These are phyloP conservation scores for Tenthredo distinguenda DNA, from an alignment of 2,888 invertebrate genomes.

Conservation along the genomic window DNA sequence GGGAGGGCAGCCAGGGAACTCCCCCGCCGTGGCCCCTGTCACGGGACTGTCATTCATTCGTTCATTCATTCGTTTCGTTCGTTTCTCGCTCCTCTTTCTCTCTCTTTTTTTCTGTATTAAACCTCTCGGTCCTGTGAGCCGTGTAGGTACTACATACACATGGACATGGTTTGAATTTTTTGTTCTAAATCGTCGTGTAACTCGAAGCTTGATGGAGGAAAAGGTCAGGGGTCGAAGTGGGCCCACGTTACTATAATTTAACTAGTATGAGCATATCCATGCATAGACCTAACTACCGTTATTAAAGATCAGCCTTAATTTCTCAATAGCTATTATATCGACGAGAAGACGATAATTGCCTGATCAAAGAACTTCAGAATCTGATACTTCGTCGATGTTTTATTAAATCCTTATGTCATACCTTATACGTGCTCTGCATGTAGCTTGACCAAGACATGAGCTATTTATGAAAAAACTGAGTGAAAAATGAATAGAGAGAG, in stretches of 20 bases:
- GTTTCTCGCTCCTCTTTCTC: slow-evolving; percentile 32
- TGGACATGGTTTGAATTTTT: background rate
- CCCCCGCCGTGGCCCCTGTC: slow-evolving; percentile 70
- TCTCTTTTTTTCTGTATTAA: background rate
- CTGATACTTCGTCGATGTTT: background rate
- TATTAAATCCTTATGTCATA: background rate
- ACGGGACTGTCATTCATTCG: slow-evolving; percentile 51
- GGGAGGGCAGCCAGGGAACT: slow-evolving; percentile 73
- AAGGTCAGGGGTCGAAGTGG: background rate
- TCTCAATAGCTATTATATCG: background rate
- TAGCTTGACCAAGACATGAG: background rate
- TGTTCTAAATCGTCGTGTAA: slow-evolving; percentile 13
- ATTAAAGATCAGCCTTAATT: background rate
- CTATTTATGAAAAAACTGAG: background rate
- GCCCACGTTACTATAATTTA: background rate
- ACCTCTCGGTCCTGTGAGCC: background rate
- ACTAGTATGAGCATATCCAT: background rate
- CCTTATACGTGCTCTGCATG: background rate
- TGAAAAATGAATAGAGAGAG: background rate
- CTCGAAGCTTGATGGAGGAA: background rate
- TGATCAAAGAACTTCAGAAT: background rate
- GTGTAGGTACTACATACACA: background rate
- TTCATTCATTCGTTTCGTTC: slow-evolving; percentile 45
- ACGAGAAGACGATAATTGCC: background rate
- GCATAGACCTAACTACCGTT: background rate